Base-by-base conservation (phyloP, 2,797 vertebrate species). In the Gobio occitaniae region DNA sequence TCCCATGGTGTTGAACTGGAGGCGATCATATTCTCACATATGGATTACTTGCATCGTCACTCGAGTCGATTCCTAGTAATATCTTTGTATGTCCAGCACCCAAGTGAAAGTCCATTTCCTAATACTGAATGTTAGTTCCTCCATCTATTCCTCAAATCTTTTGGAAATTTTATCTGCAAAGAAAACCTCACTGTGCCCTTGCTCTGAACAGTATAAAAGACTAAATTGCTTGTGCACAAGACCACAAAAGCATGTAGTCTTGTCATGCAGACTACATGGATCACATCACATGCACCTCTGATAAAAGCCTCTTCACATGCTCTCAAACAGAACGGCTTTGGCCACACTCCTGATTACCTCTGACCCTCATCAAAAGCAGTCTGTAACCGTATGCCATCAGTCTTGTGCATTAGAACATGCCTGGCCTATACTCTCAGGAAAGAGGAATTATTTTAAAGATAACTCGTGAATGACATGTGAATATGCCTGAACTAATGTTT, bases 311-410 rank as follows among this genome's bases (percentile, higher is more conserved):
- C 36, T 78, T 36, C 29, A 76, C 47, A 74, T 74, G 25, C 4
- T 41, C 36, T 77, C 52, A 16, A 78, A 77, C 54, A 61, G 36
- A 77, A 78, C 38, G 10, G 32, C 17, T 36, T 76, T n/a, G 72
- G 10, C n/a, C 10, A 29, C 2, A 6, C 25, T 38, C 10, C 63
- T 50, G 63, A 80, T 80, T 52, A 80, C 29, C 2, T 52, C 44
- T 68, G 47, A 52, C 63, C 63, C 47, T 52, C 25, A 48, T 69
- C 50, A 82, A 59, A 11, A 13, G n/a, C 38, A 16, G 65, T 6
- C 32, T 44, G 48, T 25, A 44, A 36, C 21, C n/a, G 1, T 29
- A 12, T 59, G n/a, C 15, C 59, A 29, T 71, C 21, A 71, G 52
- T 29, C 32, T 6, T 61, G 8, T 13, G 21, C 65, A 54, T 50